Evolutionary conservation across 2,888 invertebrate species (phyloP), one percentile per base, ranked within the genome.

Genomic region (Eristalinus aeneus): DNA sequence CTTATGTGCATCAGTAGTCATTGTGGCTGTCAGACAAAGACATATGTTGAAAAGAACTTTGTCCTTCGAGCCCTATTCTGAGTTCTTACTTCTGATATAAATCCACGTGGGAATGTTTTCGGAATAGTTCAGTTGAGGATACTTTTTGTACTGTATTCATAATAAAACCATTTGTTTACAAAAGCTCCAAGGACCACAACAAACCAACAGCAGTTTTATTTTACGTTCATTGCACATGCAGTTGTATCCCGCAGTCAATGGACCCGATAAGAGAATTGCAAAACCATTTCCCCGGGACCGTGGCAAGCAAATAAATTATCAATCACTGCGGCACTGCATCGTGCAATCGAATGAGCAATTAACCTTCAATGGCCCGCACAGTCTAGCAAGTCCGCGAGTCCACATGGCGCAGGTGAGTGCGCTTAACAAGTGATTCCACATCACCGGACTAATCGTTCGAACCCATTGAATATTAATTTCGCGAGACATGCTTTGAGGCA

Each of bases 391-490:
- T n/a, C 34, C 6, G 11, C 12, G 46, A 31, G 6, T 10, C 3
- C 39, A 20, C 3, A 31, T 8, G 12, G 32, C 31, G 9, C 34
- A 16, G 20, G 32, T 63, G 16, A 16, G 20, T 16, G 20, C 72
- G 20, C 60, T 79, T 73, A 74, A 80, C 80, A 74, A 74, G 68
- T 68, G 80, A 80, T 80, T 80, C 74, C 74, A 74, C 80, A 74
- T 74, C 74, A 80, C 39, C 69, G 74, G 36, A 16, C 73, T 74
- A 80, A 80, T 80, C 68, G 80, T 46, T 56, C 68, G 34, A 63
- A 74, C 69, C 46, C 74, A 74, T 69, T 74, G 80, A 80, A 80
- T 80, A 80, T 74, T 74, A 74, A 80, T 80, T 74, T 74, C 69
- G 74, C 32, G 80, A 69, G 74, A 68, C 61, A 32, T 46, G 32